Conservation (phyloP, 53 echinoderm and acorn worm species). For the Astropecten irregularis region DNA sequence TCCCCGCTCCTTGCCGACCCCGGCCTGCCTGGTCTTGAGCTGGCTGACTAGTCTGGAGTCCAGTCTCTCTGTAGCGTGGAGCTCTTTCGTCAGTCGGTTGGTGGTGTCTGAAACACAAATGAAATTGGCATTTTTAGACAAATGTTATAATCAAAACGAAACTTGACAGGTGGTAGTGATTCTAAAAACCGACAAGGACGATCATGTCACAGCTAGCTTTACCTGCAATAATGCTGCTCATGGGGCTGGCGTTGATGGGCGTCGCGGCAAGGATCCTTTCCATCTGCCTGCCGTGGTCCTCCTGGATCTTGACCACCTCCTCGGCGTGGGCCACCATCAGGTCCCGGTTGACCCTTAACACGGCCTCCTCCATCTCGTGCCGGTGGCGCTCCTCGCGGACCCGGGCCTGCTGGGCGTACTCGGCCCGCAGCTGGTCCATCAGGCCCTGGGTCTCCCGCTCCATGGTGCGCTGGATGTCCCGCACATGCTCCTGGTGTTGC, state of each 20-base stretch:
- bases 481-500: constrained; percentile 93
- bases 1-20: constrained; percentile 78
- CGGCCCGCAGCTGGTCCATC: constrained; percentile 72
- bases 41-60: constrained; percentile 77
- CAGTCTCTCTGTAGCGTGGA: constrained; percentile 72
- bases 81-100: constrained; percentile 68
- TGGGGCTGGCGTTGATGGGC: constrained; percentile 33
- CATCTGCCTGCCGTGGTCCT: constrained; percentile 78
- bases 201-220: background rate
- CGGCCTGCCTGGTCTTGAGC: constrained; percentile 72
- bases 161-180: background rate
- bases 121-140: background rate
- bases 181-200: background rate
- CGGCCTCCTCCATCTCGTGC: constrained; percentile 79
- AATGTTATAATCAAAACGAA: background rate
- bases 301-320: constrained; percentile 80
- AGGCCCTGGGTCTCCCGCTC: constrained; percentile 75
- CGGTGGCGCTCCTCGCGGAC: constrained; percentile 76
- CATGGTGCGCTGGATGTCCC: constrained; percentile 93
- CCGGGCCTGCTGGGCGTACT: constrained; percentile 67
- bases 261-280: constrained; percentile 73
- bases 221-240: constrained; percentile 47
- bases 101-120: constrained; percentile 56
- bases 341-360: constrained; percentile 82
- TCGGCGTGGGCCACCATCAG: constrained; percentile 88